Evolutionary conservation across 1,140 invertebrate genomes (phyloP), one percentile per base, ranked within the genome.

Genomic region (Eubasilissa regina): DNA sequence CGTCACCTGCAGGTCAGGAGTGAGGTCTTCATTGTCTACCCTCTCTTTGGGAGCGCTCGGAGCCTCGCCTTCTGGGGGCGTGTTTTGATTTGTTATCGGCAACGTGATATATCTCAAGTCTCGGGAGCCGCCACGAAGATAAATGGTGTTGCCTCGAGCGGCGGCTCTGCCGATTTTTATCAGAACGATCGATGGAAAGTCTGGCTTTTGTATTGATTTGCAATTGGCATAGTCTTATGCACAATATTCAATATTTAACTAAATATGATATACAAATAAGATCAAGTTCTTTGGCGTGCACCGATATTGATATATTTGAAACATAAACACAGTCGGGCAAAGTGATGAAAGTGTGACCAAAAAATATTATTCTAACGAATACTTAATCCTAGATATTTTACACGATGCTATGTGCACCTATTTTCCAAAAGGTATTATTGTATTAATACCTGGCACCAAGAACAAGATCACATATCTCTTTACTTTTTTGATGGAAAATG

Each of bases 11-110:
- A 47, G 77, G 62, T 78, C 77, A 68, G 45, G 64, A 78, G 51
- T 70, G 77, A 78, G 44, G 44, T 60, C 75, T 70, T 72, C 64
- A 78, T 78, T 44, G 45, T 43, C 21, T 43, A 43, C 47, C 25
- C 17, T 15, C 6, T n/a, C 15, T 66, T n/a, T 19, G 58, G 45
- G 21, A 55, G 21, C 19, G 48, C 44, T 66, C 62, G 43, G 56
- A 7, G 51, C 56, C 25, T 58, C 35, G 73, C 53, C 47, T 55
- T 75, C 55, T 43, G 53, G 43, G 35, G 56, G 44, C 66, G n/a
- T 53, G 68, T 60, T 73, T 58, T 62, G 77, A 79, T 79, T 51
- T 66, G 70, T 66, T 79, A 79, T 79, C 78, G 53, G 25, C 55
- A 53, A 64, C 70, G 53, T 72, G 70, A 79, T 79, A 62, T 79